These are phyloP conservation scores for Centroberyx gerrardi DNA, from an alignment of 2,797 vertebrate species.

Conservation along the genomic window DNA sequence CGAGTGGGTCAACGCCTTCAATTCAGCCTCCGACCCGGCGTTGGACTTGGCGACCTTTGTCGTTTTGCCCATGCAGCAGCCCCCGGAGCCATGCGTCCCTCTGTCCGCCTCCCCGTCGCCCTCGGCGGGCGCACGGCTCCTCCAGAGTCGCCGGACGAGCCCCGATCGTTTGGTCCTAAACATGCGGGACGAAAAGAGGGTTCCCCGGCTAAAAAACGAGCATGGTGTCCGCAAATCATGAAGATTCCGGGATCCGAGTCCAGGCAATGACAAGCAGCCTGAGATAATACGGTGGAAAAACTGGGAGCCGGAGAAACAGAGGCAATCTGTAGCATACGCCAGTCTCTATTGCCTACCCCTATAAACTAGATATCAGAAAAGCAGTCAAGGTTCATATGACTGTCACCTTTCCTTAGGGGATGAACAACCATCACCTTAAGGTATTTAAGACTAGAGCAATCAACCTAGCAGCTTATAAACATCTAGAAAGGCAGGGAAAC, in stretches of 20 bases:
- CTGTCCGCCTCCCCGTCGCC: slow-evolving; percentile 91
- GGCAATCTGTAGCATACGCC: slow-evolving; percentile 92
- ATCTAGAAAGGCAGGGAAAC: background rate
- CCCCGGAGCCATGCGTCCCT: slow-evolving; percentile 89
- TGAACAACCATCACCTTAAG: slow-evolving; percentile 61
- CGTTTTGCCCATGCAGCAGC: slow-evolving; percentile 94
- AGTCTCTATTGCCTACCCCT: slow-evolving; percentile 84
- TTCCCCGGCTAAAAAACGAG: slow-evolving; percentile 97
- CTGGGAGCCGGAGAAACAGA: slow-evolving; percentile 83
- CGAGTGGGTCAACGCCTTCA: slow-evolving; percentile 95
- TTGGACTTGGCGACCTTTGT: slow-evolving; percentile 88
- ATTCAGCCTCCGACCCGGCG: slow-evolving; percentile 92
- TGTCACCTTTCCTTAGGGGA: slow-evolving; percentile 63
- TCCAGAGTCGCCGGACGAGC: slow-evolving; percentile 98
- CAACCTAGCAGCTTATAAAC: slow-evolving; percentile 29
- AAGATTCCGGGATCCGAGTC: slow-evolving; percentile 95
- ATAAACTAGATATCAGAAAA: slow-evolving; percentile 59
- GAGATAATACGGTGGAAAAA: slow-evolving; percentile 84
- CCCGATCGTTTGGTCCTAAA: slow-evolving; percentile 99
- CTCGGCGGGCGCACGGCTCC: slow-evolving; percentile 95
- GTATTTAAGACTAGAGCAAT: slow-evolving; percentile 11
- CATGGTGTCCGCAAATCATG: slow-evolving; percentile 98
- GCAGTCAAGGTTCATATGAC: slow-evolving; percentile 57
- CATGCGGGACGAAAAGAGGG: slow-evolving; percentile 97
- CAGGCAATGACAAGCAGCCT: slow-evolving; percentile 90